A percentile compares a stretch with the other conserved stretches of the same genome.
Evolutionary conservation across 2,113 vertebrate species (phyloP).

Genomic region (Oncorhynchus mykiss): DNA sequence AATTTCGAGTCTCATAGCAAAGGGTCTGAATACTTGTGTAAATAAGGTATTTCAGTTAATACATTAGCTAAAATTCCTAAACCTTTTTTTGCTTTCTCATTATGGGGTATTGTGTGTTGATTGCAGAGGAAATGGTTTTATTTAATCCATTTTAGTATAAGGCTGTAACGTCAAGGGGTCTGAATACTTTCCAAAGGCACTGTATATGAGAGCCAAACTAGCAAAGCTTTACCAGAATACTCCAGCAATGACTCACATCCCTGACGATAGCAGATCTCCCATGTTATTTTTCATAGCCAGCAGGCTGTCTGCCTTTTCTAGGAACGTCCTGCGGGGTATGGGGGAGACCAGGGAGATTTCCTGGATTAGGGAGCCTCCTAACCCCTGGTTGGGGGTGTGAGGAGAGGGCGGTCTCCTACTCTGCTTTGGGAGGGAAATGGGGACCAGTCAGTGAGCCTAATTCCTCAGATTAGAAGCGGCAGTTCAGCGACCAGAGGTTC

Average conservation of each 20-base stretch:
- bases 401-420: constrained; percentile 34
- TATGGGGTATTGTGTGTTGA: too few species aligned
- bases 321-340: constrained; percentile 7
- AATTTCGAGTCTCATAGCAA: too few species aligned
- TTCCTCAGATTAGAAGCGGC: constrained; percentile 69
- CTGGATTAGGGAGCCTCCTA: constrained; percentile 20
- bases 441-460: constrained; percentile 41
- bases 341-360: constrained; percentile 20
- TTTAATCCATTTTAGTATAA: too few species aligned
- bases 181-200: too few species aligned
- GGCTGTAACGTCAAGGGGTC: too few species aligned
- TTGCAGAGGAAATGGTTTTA: too few species aligned
- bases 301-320: neutral
- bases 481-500: constrained; percentile 50
- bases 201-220: too few species aligned
- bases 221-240: too few species aligned
- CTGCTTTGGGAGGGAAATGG: constrained; percentile 11
- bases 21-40: too few species aligned
- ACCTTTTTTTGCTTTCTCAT: too few species aligned
- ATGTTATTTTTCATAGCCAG: neutral
- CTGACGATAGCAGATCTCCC: neutral
- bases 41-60: too few species aligned
- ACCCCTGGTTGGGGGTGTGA: constrained; percentile 29
- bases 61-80: too few species aligned
- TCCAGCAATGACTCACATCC: neutral